phyloP scores from a whole-genome alignment of 2,888 invertebrate genomes.

The Exephanes ischioxanthus region DNA sequence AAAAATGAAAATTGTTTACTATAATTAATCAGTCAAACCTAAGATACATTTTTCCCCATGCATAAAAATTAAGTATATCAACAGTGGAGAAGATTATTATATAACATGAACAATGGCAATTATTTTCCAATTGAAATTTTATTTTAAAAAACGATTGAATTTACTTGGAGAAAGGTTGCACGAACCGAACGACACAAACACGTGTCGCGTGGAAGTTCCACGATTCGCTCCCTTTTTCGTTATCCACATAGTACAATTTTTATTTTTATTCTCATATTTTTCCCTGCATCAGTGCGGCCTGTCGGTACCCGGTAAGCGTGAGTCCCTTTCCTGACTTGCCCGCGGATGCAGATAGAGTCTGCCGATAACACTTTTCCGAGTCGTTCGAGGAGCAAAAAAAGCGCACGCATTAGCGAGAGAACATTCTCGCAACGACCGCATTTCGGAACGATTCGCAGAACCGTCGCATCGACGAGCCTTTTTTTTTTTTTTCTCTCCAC shows the following conservation, averaged over 20 bases:
- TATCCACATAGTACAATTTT: background rate
- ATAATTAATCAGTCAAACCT: no score
- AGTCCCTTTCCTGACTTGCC: constrained; percentile 22
- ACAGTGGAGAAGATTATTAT: no score
- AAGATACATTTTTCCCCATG: no score
- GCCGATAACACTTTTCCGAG: constrained; percentile 10
- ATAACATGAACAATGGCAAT: background rate
- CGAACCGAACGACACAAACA: background rate
- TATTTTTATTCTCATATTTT: constrained; percentile 24
- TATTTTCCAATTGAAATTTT: background rate
- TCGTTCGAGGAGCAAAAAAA: constrained; percentile 36
- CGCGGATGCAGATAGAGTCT: constrained; percentile 34
- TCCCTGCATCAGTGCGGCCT: constrained; percentile 5
- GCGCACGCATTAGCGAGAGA: constrained; percentile 9
- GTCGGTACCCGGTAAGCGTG: background rate
- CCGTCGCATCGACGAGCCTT: constrained; percentile 53
- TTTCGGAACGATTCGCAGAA: constrained; percentile 70
- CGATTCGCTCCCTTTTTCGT: background rate
- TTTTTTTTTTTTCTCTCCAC: constrained; percentile 15
- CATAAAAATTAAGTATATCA: no score
- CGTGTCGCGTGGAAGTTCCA: background rate
- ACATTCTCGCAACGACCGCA: constrained; percentile 48
- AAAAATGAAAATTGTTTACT: no score
- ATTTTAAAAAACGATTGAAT: background rate
- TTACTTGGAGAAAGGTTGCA: background rate